Evolutionary conservation across 2,888 invertebrate species (phyloP), one percentile per base, ranked within the genome.

Genomic region (Julus scandinavius): DNA sequence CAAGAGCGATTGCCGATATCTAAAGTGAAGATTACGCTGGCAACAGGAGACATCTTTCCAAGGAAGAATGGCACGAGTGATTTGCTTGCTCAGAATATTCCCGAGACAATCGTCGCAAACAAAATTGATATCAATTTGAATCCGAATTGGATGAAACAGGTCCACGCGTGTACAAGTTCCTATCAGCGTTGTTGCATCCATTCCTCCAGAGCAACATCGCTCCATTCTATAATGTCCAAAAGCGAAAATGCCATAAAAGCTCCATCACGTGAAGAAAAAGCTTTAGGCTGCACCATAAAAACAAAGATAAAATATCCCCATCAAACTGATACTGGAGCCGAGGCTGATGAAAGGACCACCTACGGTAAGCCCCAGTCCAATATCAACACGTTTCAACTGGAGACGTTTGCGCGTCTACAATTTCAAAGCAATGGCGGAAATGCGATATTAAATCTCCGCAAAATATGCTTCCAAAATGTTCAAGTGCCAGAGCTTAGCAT

Each of bases 61-160:
- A n/a, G 15, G 2, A 58, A 58, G n/a, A 58, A n/a, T 58, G 58
- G 58, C 58, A 58, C 58, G 5, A 58, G 72, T 72, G 72, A 72
- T 72, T 72, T 72, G 72, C 72, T 72, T 9, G 20, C 29, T n/a
- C 20, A n/a, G 72, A 72, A 72, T 72, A 72, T 72, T 72, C 72
- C 72, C 20, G 2, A 29, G 72, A 20, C 72, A 72, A 72, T 72
- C 72, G 58, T 5, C 17, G 17, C 2, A 17, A 45, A 17, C 58
- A 9, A 29, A 72, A 72, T 72, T 72, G 72, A 72, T 72, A 72
- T 72, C 72, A 72, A 72, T 72, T 72, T 72, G 72, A 72, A 72
- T 72, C 29, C 20, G 72, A 72, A 72, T 72, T 72, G 72, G 72
- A 20, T 9, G 4, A 6, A 72, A 17, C 17, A 72, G 72, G 20